Evolutionary conservation across 1,140 invertebrate genomes (phyloP), one percentile per base, ranked within the genome.

Genomic region (Meloidogyne hapla): DNA sequence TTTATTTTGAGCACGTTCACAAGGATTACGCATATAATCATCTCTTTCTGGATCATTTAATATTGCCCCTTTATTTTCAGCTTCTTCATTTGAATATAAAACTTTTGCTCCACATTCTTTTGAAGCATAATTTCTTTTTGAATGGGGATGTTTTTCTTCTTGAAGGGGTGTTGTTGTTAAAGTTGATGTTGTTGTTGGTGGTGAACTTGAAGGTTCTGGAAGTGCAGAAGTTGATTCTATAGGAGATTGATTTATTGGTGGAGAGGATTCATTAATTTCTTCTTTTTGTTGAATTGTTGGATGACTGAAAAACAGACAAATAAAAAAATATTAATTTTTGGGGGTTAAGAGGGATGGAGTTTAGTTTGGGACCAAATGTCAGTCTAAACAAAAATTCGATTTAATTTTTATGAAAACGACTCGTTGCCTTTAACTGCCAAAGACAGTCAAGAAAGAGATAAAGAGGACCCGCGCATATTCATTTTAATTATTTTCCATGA

Each of bases 1-100:
- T 72, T 94, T 93, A 79, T 89, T 88, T 56, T 89, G 88, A 79
- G 90, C 88, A 87, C 92, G 92, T 75, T 92, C 93, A 88, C 96
- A 99, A 5, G 94, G 93, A 87, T 96, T 99, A 26, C 98, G 90
- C 92, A 98, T 94, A 84, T 99, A 99, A 86, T 99, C 96, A 88
- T 99, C 97, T 76, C 92, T 91, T 74, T 87, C 84, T 62, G 85
- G 85, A 38, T 86, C 91, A 65, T 92, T 94, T 12, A 99, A 88
- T 38, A 99, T 91, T 33, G 92, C 92, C 71, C 84, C 87, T 69
- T 80, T 91, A 80, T 94, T 93, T 77, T 92, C 91, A 0, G 95
- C 92, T 89, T 98, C 96, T 0, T 92, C 91, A 90, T 99, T 99
- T 0, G 92, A 91, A 23, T 92, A 92, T 0, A 98, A 91, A 1